Evolutionary conservation across 2,797 vertebrate genomes (phyloP).

Genomic region (Malurus splendens): DNA sequence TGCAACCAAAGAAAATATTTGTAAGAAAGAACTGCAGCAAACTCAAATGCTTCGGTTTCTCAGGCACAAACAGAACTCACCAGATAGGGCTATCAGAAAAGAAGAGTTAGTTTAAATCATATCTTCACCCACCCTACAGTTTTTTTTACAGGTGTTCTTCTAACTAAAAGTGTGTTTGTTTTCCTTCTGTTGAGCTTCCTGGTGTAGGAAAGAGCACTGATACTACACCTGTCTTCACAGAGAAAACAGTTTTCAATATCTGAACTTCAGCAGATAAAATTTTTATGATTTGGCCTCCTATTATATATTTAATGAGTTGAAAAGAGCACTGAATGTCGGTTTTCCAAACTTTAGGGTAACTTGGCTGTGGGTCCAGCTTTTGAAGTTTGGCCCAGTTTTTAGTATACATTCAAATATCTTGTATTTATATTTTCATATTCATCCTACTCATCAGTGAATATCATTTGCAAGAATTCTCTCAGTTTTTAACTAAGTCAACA

Average conservation of each 20-base stretch:
- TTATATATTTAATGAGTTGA: neutral
- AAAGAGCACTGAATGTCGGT: neutral
- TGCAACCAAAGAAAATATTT: conserved; percentile 53
- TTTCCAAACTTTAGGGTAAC: neutral
- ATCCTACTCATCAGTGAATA: conserved; percentile 27
- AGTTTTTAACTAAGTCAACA: conserved; percentile 31
- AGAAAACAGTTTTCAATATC: neutral
- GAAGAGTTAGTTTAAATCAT: neutral
- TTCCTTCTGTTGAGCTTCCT: neutral
- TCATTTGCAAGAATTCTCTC: conserved; percentile 22
- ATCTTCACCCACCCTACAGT: neutral
- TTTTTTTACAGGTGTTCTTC: neutral
- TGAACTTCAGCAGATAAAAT: neutral
- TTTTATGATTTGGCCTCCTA: neutral
- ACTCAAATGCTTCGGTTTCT: conserved; percentile 17
- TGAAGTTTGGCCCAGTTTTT: neutral
- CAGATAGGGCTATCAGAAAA: neutral
- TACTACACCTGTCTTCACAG: neutral
- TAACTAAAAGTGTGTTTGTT: neutral
- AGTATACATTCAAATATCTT: neutral
- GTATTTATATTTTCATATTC: conserved; percentile 28
- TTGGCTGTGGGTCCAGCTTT: neutral
- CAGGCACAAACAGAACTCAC: conserved; percentile 16
- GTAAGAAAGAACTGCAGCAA: conserved; percentile 7
- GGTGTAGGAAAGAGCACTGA: neutral